phyloP scores from a whole-genome alignment of 2,113 vertebrate genomes.

The Mesembrinibis cayennensis region DNA sequence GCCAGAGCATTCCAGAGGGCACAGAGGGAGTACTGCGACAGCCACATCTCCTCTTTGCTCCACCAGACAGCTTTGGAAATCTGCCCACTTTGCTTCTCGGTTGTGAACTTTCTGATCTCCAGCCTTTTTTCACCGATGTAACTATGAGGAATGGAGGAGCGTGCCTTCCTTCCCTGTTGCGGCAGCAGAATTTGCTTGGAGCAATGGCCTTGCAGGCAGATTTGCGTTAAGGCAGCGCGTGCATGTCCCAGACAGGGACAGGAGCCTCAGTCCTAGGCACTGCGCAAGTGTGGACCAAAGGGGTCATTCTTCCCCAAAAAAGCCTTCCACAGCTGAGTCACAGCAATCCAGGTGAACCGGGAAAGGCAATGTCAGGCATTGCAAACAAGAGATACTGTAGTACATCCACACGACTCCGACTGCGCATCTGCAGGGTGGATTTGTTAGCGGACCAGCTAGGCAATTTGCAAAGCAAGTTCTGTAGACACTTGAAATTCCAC shows the following conservation, averaged over 20 bases:
- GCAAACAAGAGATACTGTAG: neutral
- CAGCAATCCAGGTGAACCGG: neutral
- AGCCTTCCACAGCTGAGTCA: neutral
- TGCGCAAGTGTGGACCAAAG: neutral
- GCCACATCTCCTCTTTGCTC: neutral
- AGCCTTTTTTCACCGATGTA: neutral
- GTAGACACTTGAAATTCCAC: neutral
- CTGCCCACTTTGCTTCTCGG: neutral
- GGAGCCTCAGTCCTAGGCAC: neutral
- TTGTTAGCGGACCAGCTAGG: neutral
- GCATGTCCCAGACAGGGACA: neutral
- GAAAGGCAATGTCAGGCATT: neutral
- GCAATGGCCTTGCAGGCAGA: neutral
- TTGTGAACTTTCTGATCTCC: neutral
- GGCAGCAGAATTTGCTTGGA: neutral
- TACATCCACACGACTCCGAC: rapidly evolving
- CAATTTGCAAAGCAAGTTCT: neutral
- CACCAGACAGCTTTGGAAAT: neutral
- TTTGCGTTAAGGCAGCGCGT: neutral
- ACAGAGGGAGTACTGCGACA: neutral
- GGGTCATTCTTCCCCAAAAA: neutral
- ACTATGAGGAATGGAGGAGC: neutral
- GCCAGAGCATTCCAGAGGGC: neutral
- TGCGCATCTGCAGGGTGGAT: neutral
- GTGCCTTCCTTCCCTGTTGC: neutral